Base-by-base conservation (phyloP, 2,888 invertebrate species). In the Spatulosminthurus flaviceps region DNA sequence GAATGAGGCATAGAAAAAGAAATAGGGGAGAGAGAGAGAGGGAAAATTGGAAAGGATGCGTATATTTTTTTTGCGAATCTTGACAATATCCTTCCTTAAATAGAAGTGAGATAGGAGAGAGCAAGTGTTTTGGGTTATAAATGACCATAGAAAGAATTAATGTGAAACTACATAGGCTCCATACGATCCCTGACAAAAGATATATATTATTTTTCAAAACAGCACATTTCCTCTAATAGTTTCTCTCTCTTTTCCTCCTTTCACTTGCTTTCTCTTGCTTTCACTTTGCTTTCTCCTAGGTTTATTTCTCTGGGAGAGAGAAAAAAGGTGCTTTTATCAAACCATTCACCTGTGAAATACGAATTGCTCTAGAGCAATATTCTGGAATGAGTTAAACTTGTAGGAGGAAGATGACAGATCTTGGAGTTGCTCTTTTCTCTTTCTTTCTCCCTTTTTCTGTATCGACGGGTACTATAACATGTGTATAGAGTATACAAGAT, bases 141-240 rank as follows among this genome's bases (percentile, higher is more conserved):
- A 51, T 51, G 51, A 51, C 51, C 51, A 51, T 51, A 51, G 1
- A 51, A 5, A 51, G 51, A 51, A 51, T 51, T 51, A 51, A 51
- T 51, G 51, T 51, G 51, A 16, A 51, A 51, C 51, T 51, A n/a
- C n/a, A n/a, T n/a, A 51, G 51, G 16, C 51, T 19, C 51, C 51
- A 51, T 51, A 51, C 51, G 16, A 51, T n/a, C 16, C 1, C 51
- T 51, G 19, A 51, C 51, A 51, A 51, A 19, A 19, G 51, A 51
- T 51, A 19, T 51, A 5, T 51, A 51, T 51, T 51, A 51, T 51
- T 51, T 51, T 51, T 51, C 51, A 51, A 51, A 51, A 51, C 51
- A 51, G 7, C 51, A 51, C 51, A 51, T 51, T 51, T n/a, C 51
- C 51, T 11, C 9, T 51, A 51, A 51, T 51, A 51, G 51, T 2